These are phyloP conservation scores for Perizoma affinitatum DNA, from an alignment of 2,888 invertebrate genomes.

Conservation along the genomic window DNA sequence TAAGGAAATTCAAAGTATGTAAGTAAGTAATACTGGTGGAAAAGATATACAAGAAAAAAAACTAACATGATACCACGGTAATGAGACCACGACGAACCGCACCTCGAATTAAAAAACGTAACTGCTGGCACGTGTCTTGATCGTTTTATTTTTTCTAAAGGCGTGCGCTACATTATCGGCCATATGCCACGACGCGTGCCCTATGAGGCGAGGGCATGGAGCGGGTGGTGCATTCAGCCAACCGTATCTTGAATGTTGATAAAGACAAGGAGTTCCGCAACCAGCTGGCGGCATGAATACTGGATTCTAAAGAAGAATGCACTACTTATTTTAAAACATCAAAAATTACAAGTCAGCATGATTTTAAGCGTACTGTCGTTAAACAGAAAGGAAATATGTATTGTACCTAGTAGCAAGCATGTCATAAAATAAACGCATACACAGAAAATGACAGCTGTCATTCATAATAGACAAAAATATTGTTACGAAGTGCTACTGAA, in stretches of 20 bases:
- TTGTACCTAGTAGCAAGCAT: too few relatives aligned
- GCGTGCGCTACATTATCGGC: constrained; percentile 53
- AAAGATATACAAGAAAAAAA: neutral
- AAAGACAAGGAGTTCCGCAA: constrained; percentile 32
- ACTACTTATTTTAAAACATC: too few relatives aligned
- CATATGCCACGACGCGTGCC: constrained; percentile 81
- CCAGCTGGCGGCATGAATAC: constrained; percentile 23
- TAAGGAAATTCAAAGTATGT: too few relatives aligned
- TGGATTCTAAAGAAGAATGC: neutral
- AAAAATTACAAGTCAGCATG: too few relatives aligned
- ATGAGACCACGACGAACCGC: constrained; percentile 4
- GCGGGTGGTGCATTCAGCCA: constrained; percentile 44
- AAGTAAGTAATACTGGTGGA: neutral
- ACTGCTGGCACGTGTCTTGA: constrained; percentile 64
- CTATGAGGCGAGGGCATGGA: constrained; percentile 40
- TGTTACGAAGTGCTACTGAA: neutral
- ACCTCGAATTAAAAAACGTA: constrained; percentile 49
- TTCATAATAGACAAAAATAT: constrained; percentile 18
- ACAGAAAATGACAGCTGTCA: constrained; percentile 23
- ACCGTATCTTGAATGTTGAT: constrained; percentile 47
- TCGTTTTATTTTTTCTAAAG: constrained; percentile 52
- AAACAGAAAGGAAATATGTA: too few relatives aligned
- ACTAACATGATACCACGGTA: neutral
- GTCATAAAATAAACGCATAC: neutral
- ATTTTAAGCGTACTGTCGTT: neutral